Conservation (phyloP, 2,888 invertebrate species). For the Druceiella hillmani region DNA sequence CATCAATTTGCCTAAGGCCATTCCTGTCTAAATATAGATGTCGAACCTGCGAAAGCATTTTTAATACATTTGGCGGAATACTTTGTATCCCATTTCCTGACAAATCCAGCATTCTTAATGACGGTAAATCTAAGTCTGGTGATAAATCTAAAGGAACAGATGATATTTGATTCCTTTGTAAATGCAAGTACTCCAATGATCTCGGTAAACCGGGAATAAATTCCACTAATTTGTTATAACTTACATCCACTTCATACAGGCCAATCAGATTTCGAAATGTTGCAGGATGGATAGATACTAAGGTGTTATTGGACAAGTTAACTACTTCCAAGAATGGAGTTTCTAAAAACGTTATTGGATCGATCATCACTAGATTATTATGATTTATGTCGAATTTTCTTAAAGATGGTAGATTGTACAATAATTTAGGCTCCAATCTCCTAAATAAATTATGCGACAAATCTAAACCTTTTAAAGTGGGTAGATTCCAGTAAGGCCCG, state of each 20-base stretch:
- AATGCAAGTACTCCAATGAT: conserved; percentile 68
- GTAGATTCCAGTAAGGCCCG: conserved; percentile 79
- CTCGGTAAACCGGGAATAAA: conserved; percentile 74
- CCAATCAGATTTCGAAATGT: conserved; percentile 70
- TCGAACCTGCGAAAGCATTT: conserved; percentile 60
- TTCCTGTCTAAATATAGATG: conserved; percentile 70
- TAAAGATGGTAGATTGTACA: conserved; percentile 69
- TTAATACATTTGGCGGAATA: conserved; percentile 59
- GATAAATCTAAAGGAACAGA: conserved; percentile 59
- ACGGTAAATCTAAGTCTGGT: conserved; percentile 65
- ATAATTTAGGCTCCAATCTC: conserved; percentile 63
- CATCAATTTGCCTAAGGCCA: conserved; percentile 63
- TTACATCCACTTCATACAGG: conserved; percentile 74
- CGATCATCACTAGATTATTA: conserved; percentile 64
- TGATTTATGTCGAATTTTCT: conserved; percentile 71
- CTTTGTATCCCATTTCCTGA: conserved; percentile 69
- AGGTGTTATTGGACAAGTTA: conserved; percentile 71
- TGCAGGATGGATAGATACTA: conserved; percentile 66
- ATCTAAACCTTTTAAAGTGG: conserved; percentile 78
- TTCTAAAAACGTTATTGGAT: conserved; percentile 67
- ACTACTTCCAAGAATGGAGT: conserved; percentile 70
- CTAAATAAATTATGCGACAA: conserved; percentile 70
- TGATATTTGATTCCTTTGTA: conserved; percentile 66
- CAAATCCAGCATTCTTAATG: conserved; percentile 67
- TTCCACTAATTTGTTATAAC: conserved; percentile 65